Percentiles rank a stretch among this genome's conserved stretches.
Evolutionary conservation across 1,140 invertebrate species (phyloP).

Genomic region (Apis laboriosa): DNA sequence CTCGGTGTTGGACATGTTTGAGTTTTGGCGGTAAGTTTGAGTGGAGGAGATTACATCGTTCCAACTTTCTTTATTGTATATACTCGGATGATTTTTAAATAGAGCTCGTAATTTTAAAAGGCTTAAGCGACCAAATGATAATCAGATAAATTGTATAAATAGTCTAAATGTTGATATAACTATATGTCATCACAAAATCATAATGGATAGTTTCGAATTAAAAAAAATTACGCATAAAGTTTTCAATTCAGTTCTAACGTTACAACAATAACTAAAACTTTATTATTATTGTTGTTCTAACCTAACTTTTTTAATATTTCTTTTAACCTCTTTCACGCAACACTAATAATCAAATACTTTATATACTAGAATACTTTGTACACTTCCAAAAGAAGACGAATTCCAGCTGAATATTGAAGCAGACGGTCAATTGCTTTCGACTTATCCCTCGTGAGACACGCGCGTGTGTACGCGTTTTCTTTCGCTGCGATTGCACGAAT

Average conservation of each 20-base stretch:
- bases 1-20: neutral
- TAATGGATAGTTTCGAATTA: no score
- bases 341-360: neutral
- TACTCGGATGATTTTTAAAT: neutral
- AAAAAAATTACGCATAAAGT: no score
- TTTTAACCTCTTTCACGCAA: neutral
- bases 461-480: slow-evolving; percentile 37
- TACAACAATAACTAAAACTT: no score
- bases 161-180: no score
- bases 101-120: neutral
- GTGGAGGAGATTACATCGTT: neutral
- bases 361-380: neutral
- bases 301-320: no score
- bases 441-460: slow-evolving; percentile 37
- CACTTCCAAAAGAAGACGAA: neutral
- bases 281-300: no score
- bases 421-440: slow-evolving; percentile 54
- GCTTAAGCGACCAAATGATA: neutral
- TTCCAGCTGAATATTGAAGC: slow-evolving; percentile 26
- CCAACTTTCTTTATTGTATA: neutral
- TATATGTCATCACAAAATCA: no score
- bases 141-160: no score
- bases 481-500: slow-evolving; percentile 28
- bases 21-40: neutral
- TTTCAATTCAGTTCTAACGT: no score